Evolutionary conservation across 2,888 invertebrate genomes (phyloP).

Genomic region (Graphium colonna): DNA sequence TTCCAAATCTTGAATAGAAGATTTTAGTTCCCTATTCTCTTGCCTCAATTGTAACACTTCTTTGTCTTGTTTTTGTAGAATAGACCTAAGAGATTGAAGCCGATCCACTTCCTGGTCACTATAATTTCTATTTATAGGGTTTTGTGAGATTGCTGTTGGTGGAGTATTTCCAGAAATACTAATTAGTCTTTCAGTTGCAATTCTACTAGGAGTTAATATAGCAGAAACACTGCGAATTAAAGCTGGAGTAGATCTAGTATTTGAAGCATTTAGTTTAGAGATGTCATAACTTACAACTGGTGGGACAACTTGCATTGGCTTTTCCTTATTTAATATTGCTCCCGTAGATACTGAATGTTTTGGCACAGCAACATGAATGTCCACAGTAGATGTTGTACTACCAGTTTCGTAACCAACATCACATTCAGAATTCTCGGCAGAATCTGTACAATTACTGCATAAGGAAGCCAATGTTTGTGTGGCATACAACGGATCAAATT

Average conservation of each 20-base stretch:
- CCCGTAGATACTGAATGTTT: conserved; percentile 52
- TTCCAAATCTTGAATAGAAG: conserved; percentile 54
- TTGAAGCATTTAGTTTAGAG: conserved; percentile 36
- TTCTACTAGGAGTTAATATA: conserved; percentile 61
- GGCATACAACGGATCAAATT: conserved; percentile 80
- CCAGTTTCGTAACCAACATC: conserved; percentile 71
- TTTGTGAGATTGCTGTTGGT: conserved; percentile 59
- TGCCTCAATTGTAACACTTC: conserved; percentile 58
- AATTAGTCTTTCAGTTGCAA: conserved; percentile 65
- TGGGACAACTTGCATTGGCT: conserved; percentile 67
- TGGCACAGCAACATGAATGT: conserved; percentile 43
- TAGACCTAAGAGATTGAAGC: conserved; percentile 54
- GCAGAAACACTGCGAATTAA: conserved; percentile 68
- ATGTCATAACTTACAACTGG: conserved; percentile 57
- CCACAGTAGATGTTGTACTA: conserved; percentile 54
- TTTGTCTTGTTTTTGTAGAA: conserved; percentile 66
- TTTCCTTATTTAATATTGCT: conserved; percentile 50
- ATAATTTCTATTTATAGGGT: conserved; percentile 47
- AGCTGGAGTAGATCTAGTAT: conserved; percentile 47
- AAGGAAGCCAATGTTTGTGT: conserved; percentile 39
- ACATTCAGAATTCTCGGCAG: conserved; percentile 48
- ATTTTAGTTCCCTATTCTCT: conserved; percentile 62
- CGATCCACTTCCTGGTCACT: conserved; percentile 50
- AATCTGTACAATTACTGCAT: conserved; percentile 32
- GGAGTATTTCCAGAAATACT: conserved; percentile 62